phyloP scores from a whole-genome alignment of 1,140 invertebrate species.

The Trichonephila clavipes region DNA sequence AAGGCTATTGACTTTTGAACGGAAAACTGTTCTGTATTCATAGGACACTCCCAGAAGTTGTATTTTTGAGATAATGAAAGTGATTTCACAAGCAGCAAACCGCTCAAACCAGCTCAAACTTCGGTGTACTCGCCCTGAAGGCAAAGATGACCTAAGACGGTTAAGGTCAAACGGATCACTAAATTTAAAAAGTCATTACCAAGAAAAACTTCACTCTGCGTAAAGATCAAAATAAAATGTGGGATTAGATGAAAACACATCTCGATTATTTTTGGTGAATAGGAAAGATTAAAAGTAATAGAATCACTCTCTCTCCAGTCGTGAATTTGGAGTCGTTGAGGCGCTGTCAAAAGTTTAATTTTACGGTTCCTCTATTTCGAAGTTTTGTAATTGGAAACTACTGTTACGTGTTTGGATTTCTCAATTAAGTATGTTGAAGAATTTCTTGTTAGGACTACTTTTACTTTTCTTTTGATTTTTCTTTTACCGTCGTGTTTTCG shows the following conservation, averaged over 20 bases:
- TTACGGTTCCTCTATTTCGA: conserved; percentile 9
- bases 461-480: neutral
- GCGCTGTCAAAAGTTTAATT: neutral
- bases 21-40: conserved; percentile 7
- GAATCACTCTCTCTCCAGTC: neutral
- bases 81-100: neutral
- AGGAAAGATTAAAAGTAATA: neutral
- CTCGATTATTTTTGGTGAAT: neutral
- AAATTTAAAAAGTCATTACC: neutral
- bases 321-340: neutral
- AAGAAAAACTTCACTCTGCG: neutral
- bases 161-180: neutral
- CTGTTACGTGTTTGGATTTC: conserved; percentile 1
- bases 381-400: conserved; percentile 35
- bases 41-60: neutral
- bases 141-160: neutral
- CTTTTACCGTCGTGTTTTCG: neutral
- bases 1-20: conserved; percentile 13
- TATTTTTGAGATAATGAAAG: neutral
- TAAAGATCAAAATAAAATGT: neutral
- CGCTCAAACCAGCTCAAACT: conserved; percentile 2
- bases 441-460: neutral
- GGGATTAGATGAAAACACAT: neutral
- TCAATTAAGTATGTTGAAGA: neutral
- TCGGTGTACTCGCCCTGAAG: neutral